Conservation (phyloP, 2,797 vertebrate genomes). For the Pipistrellus pipistrellus region DNA sequence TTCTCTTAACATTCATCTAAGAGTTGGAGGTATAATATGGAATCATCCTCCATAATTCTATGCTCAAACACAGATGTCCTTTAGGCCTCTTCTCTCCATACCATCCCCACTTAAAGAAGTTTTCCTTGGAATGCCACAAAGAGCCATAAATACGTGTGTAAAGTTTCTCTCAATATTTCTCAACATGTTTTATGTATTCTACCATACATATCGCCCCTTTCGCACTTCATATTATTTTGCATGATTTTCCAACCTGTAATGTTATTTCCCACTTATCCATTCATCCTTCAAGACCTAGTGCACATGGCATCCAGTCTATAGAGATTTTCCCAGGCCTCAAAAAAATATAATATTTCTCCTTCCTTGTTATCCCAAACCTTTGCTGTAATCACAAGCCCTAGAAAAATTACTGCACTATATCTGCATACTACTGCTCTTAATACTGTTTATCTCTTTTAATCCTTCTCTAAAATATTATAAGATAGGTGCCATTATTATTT, state of each 20-base stretch:
- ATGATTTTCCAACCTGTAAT: not conserved
- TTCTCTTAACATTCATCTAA: not conserved
- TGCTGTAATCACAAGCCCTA: not conserved
- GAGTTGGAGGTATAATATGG: not conserved
- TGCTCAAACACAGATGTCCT: not conserved
- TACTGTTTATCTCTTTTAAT: not conserved
- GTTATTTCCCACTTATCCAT: not conserved
- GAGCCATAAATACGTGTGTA: not conserved
- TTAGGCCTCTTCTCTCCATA: not conserved
- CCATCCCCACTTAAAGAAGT: not conserved
- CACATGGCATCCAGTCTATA: not conserved
- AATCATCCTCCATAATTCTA: not conserved
- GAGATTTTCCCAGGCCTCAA: not conserved
- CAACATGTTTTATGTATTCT: not conserved
- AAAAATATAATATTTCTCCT: not conserved
- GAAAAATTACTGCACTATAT: not conserved
- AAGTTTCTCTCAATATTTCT: not conserved
- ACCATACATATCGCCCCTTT: not conserved
- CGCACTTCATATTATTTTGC: not conserved
- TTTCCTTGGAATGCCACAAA: too few relatives aligned
- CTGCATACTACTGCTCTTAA: not conserved
- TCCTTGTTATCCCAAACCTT: not conserved
- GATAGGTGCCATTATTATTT: not conserved
- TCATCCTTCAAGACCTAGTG: not conserved
- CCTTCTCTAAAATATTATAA: not conserved